Evolutionary conservation across 2,113 vertebrate species (phyloP).

Genomic region (Ptychochromis oligacanthus): DNA sequence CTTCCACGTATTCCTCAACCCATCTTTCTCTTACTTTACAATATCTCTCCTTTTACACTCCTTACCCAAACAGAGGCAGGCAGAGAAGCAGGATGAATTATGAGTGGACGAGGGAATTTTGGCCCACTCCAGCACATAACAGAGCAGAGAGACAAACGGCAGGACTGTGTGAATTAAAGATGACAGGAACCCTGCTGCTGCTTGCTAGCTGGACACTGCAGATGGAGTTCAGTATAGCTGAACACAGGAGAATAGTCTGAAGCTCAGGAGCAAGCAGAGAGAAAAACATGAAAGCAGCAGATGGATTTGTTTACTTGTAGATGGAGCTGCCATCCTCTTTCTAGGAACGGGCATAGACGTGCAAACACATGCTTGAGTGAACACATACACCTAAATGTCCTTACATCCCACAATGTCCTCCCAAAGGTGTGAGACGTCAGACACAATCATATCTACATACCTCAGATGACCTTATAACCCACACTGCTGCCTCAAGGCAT

Average conservation of each 20-base stretch:
- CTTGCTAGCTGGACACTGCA: neutral
- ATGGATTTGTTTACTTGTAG: constrained; percentile 48
- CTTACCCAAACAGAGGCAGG: constrained; percentile 14
- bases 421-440: neutral
- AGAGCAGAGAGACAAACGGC: constrained; percentile 40
- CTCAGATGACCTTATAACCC: neutral
- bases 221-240: constrained; percentile 10
- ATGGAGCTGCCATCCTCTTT: constrained; percentile 5
- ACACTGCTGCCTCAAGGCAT: neutral
- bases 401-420: neutral
- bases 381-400: neutral
- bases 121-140: constrained; percentile 11
- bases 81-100: constrained; percentile 36
- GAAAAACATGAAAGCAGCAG: constrained; percentile 25
- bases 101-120: constrained; percentile 50
- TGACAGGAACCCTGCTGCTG: constrained; percentile 43
- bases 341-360: constrained; percentile 10
- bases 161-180: constrained; percentile 60
- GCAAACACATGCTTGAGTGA: neutral
- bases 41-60: constrained; percentile 21
- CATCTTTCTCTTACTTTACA: constrained; percentile 1
- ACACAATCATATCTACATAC: neutral
- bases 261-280: neutral
- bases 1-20: neutral
- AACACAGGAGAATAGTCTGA: neutral